A percentile compares a stretch with the other conserved stretches of the same genome.
phyloP scores from a whole-genome alignment of 2,888 invertebrate species.

The Pandemis corylana region DNA sequence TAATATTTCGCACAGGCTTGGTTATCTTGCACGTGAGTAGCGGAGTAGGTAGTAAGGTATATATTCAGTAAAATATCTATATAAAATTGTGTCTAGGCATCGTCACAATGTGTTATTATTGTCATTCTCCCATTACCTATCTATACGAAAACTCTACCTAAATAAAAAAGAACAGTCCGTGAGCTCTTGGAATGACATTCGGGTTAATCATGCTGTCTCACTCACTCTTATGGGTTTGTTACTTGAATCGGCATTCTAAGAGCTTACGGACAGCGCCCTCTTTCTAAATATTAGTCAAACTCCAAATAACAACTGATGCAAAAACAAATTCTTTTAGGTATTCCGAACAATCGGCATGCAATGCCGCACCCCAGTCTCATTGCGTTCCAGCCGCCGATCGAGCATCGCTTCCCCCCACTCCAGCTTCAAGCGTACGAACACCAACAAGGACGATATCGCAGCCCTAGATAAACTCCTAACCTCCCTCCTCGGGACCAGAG shows the following conservation, averaged over 20 bases:
- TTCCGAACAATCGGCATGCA: constrained; percentile 70
- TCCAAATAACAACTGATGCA: background rate
- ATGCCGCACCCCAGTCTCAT: constrained; percentile 63
- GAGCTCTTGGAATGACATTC: too few relatives aligned
- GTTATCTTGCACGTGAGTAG: too few relatives aligned
- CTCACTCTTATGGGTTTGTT: too few relatives aligned
- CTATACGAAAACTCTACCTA: background rate
- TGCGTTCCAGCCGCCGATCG: constrained; percentile 65
- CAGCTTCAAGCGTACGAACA: constrained; percentile 51
- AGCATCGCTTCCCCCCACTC: constrained; percentile 62
- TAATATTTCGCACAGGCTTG: too few relatives aligned
- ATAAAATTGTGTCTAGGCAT: too few relatives aligned
- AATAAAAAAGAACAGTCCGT: too few relatives aligned
- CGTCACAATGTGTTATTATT: too few relatives aligned
- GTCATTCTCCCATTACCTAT: background rate
- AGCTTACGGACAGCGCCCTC: too few relatives aligned
- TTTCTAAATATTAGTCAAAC: background rate
- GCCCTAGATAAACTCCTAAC: constrained; percentile 87
- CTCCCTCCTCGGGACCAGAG: constrained; percentile 83
- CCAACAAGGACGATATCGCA: constrained; percentile 85
- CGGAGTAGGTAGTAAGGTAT: too few relatives aligned
- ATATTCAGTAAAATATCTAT: too few relatives aligned
- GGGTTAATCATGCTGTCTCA: too few relatives aligned
- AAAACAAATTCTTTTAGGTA: constrained; percentile 56
- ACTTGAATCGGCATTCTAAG: too few relatives aligned